These are phyloP conservation scores for Epizoanthus illoricatus DNA, from an alignment of 92 coral and sea anemone species.

Conservation along the genomic window DNA sequence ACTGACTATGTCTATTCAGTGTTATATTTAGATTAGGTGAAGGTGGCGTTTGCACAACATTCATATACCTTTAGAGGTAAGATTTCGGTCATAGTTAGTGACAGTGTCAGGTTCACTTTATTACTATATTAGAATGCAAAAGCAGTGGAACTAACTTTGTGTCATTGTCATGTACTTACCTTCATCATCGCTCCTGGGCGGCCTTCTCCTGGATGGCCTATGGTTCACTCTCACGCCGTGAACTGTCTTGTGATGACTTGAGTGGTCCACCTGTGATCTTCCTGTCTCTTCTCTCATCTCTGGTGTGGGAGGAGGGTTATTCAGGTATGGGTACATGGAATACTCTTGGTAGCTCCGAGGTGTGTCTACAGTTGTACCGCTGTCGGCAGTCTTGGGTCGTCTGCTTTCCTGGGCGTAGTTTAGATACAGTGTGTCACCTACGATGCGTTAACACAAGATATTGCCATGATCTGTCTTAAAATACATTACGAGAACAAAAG, in stretches of 20 bases:
- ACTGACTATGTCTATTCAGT: no score
- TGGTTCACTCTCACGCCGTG: not conserved
- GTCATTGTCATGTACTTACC: conserved; percentile 2
- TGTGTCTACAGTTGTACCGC: conserved; percentile 40
- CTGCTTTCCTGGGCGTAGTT: conserved; percentile 20
- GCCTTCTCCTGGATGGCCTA: not conserved
- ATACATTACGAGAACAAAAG: not conserved
- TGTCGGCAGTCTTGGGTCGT: conserved; percentile 67
- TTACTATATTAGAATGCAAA: no score
- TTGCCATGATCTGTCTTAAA: not conserved
- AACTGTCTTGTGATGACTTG: conserved; percentile 2
- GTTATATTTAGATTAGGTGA: no score
- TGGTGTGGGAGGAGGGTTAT: conserved; percentile 22
- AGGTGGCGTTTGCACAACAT: no score
- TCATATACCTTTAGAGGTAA: no score
- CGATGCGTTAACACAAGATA: not conserved
- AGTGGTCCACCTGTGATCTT: not conserved
- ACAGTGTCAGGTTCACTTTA: no score
- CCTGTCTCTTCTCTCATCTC: conserved; percentile 2
- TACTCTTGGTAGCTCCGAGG: conserved; percentile 52
- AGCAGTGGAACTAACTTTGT: no score
- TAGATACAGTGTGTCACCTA: conserved; percentile 58
- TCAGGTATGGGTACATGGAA: conserved; percentile 65
- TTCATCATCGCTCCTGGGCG: not conserved
- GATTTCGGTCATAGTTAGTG: no score